These are phyloP conservation scores for Cheilosia pagana DNA, from an alignment of 2,888 invertebrate species.

Conservation along the genomic window DNA sequence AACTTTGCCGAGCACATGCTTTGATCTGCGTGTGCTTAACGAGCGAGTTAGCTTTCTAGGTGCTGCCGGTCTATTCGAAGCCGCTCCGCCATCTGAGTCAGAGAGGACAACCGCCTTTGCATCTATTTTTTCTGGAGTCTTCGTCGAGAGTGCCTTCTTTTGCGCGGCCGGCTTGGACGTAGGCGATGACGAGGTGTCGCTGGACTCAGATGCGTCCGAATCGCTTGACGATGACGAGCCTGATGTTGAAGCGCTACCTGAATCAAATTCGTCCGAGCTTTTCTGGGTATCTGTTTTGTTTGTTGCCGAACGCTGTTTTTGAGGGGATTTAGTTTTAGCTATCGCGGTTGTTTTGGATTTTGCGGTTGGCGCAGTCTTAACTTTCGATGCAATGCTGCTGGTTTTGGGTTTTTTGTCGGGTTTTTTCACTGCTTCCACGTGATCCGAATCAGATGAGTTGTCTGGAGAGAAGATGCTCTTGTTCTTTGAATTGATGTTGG, in stretches of 20 bases:
- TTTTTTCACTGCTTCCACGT: constrained; percentile 82
- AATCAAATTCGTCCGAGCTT: constrained; percentile 76
- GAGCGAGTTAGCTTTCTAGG: constrained; percentile 89
- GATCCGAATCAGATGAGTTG: constrained; percentile 88
- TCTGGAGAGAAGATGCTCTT: constrained; percentile 93
- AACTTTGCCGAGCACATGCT: constrained; percentile 85
- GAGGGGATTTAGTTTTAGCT: constrained; percentile 78
- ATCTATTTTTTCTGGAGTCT: constrained; percentile 75
- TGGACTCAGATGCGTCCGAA: constrained; percentile 78
- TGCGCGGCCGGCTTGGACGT: constrained; percentile 48
- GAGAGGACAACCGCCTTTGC: constrained; percentile 83
- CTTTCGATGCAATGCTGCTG: constrained; percentile 26
- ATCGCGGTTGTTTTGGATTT: constrained; percentile 43
- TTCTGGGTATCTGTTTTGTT: constrained; percentile 80
- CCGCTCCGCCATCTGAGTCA: constrained; percentile 84
- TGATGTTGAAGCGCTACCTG: constrained; percentile 78
- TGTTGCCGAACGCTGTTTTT: constrained; percentile 76
- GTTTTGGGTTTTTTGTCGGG: constrained; percentile 49
- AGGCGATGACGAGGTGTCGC: constrained; percentile 55
- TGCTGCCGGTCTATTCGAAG: constrained; percentile 73
- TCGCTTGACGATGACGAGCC: constrained; percentile 77
- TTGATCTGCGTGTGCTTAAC: constrained; percentile 87
- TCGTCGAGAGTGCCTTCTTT: constrained; percentile 54
- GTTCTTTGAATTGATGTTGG: constrained; percentile 81
- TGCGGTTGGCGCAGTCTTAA: constrained; percentile 38